Evolutionary conservation across 2,888 invertebrate genomes (phyloP), one percentile per base, ranked within the genome.

Genomic region (Thymelicus lineola): DNA sequence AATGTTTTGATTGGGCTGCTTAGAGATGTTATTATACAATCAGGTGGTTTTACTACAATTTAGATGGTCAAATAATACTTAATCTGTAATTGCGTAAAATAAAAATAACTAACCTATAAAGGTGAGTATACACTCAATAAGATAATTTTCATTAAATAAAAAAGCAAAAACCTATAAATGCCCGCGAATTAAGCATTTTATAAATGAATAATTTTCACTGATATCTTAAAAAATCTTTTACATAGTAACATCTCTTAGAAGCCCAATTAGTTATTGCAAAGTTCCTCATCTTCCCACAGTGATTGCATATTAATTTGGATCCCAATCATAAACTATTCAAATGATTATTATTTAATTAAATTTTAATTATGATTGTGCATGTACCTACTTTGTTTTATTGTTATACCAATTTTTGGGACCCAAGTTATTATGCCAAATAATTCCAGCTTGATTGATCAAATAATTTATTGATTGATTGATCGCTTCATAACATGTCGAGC

Each of bases 291-390:
- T 65, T 28, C n/a, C 0, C 45, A 57, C 42, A 64, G 20, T 42
- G 38, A 42, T 42, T 53, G 63, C 63, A 69, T 58, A 20, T 63
- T 63, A 63, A 63, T 69, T 69, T 63, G 58, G 58, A 58, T 69
- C 63, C 35, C 45, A 45, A 28, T 0, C 7, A 50, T 20, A 62
- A 62, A 42, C 14, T 6, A 59, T 42, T 42, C 45, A 28, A 42
- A 53, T 67, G 50, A 60, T 66, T 58, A 66, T 59, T 28, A 66
- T 46, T 65, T 65, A 64, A 55, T 55, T 35, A 20, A 46, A 35
- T 55, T 55, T 15, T 50, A 50, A 65, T 53, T 48, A 62, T 36
- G 50, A 63, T 53, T 12, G 38, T 38, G 63, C 38, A 58, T 38
- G 38, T 38, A 58, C n/a, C n/a, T n/a, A n/a, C 15, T 38, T 58